Conservation (phyloP, 2,888 invertebrate genomes). For the Rotaria macrura region DNA sequence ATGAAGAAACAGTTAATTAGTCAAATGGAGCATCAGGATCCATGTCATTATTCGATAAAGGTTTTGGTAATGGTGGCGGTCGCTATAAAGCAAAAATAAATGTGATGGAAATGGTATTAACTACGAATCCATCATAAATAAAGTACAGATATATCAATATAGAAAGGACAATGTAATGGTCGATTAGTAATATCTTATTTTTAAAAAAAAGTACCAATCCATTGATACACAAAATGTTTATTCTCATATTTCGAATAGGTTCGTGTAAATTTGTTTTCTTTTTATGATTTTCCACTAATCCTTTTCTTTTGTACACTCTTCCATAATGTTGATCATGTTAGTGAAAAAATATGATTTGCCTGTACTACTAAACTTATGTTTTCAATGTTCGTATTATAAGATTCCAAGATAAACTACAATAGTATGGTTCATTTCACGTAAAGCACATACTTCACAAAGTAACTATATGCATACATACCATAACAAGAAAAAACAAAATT, state of each 20-base stretch:
- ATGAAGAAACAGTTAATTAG: not conserved
- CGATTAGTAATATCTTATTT: not conserved
- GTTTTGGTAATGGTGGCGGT: not conserved
- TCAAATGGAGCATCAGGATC: not conserved
- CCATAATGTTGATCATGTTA: too few species aligned
- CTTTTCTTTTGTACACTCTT: too few species aligned
- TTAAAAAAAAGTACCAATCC: too few species aligned
- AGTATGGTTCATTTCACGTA: not conserved
- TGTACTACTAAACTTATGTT: too few species aligned
- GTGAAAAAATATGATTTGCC: too few species aligned
- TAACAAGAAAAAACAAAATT: not conserved
- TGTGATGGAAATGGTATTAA: not conserved
- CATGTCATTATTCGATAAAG: not conserved
- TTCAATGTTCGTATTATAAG: too few species aligned
- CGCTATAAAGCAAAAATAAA: not conserved
- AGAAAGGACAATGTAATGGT: not conserved
- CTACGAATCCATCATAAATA: not conserved
- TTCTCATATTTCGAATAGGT: not conserved
- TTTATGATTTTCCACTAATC: too few species aligned
- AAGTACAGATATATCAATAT: not conserved
- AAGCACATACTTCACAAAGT: not conserved
- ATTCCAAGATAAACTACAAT: too few species aligned
- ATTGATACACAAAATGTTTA: not conserved
- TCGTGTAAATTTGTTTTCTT: not conserved
- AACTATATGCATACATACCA: not conserved